Evolutionary conservation across 2,797 vertebrate species (phyloP).

Genomic region (Anisognathus igniventris): DNA sequence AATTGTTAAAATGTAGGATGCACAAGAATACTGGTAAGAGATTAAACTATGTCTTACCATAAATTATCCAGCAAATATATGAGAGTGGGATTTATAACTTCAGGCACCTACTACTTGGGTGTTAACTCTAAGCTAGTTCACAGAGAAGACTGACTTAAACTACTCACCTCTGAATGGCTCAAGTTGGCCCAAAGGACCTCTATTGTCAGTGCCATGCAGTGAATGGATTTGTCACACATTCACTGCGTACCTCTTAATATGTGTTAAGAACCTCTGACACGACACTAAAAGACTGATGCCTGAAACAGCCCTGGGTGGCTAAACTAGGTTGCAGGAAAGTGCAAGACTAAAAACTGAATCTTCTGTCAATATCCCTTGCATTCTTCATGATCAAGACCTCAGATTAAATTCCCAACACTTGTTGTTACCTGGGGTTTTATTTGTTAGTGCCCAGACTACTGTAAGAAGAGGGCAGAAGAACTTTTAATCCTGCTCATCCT

Average conservation of each 20-base stretch:
- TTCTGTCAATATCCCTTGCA: background rate
- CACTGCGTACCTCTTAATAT: fast-evolving
- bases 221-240: background rate
- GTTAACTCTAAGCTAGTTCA: background rate
- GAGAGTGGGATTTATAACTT: background rate
- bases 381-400: background rate
- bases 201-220: fast-evolving
- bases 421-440: background rate
- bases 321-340: background rate
- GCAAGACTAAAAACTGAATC: background rate
- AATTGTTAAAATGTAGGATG: background rate
- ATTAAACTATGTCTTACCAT: background rate
- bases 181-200: background rate
- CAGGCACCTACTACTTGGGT: background rate
- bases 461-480: background rate
- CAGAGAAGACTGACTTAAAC: background rate
- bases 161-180: background rate
- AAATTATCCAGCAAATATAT: background rate
- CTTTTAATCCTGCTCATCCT: background rate
- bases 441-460: background rate
- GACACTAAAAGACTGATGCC: background rate
- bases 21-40: background rate
- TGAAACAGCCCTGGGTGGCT: background rate
- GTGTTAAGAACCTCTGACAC: background rate
- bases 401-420: background rate